Evolutionary conservation across 1,140 invertebrate genomes (phyloP).

Genomic region (Gryllus bimaculatus): DNA sequence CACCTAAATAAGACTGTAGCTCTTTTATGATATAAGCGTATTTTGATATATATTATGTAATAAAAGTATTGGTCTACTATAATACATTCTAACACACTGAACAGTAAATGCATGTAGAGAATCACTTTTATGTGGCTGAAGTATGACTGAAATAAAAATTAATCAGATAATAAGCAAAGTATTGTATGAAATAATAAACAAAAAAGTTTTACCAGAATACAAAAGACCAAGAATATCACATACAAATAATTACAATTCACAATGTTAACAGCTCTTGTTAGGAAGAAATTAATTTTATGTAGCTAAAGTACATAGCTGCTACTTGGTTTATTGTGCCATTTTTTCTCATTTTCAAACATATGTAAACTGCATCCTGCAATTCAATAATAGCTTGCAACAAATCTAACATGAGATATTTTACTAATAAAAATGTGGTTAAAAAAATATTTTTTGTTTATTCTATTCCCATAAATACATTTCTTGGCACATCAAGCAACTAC

Average conservation of each 20-base stretch:
- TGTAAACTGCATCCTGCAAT: too few species aligned
- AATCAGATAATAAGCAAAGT: background rate
- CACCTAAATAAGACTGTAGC: conserved; percentile 20
- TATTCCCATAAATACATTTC: too few species aligned
- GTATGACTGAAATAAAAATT: background rate
- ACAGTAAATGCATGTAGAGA: conserved; percentile 14
- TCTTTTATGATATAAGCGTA: conserved; percentile 20
- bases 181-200: conserved; percentile 2
- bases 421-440: too few species aligned
- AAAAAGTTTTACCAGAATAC: background rate
- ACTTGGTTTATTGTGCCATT: background rate
- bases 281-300: background rate
- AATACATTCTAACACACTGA: conserved; percentile 18
- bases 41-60: conserved; percentile 15
- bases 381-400: too few species aligned
- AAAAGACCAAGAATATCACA: conserved; percentile 8
- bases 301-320: background rate
- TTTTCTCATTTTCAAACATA: too few species aligned
- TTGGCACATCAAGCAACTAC: too few species aligned
- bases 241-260: conserved; percentile 8
- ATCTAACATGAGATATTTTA: too few species aligned
- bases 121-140: conserved; percentile 10
- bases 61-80: conserved; percentile 13
- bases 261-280: background rate
- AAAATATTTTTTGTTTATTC: too few species aligned